Evolutionary conservation across 1,140 invertebrate genomes (phyloP), one percentile per base, ranked within the genome.

Genomic region (Goniozus legneri): DNA sequence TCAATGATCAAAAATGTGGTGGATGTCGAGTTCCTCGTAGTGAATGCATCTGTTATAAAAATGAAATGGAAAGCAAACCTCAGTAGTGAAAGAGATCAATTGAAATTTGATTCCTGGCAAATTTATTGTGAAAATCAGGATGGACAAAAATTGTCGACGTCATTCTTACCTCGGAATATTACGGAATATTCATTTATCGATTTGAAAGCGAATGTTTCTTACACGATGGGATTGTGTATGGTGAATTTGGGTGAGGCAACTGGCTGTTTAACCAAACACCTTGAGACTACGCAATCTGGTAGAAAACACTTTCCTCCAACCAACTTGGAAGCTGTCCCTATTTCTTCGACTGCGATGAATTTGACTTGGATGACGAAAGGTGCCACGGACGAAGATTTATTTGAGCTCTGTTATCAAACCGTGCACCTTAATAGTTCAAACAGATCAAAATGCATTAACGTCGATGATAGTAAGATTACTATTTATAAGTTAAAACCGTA

Each of bases 401-500:
- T 72, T 45, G 75, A 78, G 64, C 58, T 80, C 32, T 78, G 78
- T 50, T 81, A 78, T 64, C 59, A 74, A 44, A 46, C 66, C 8
- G 73, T 80, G 22, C 65, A 72, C 43, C 47, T 47, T 13, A 20
- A 44, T 38, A 59, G 60, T 38, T 34, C 34, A 21, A 54, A 69
- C 4, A 31, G 46, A 27, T 53, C 53, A 3, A 66, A 62, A 38
- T 75, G 74, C 44, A 51, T 63, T 27, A 45, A 62, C 45, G 57
- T 54, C 56, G 76, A 78, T 35, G 67, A 68, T 44, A 67, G 71
- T 7, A 72, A 72, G 51, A 58, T 75, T 19, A 62, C 67, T 20
- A 60, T 84, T 6, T 68, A 69, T 33, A 73, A 77, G 47, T 60
- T 85, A n/a, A 80, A 70, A 54, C 78, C 82, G 20, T 81, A 78